Evolutionary conservation across 2,113 vertebrate species (phyloP), one percentile per base, ranked within the genome.

Genomic region (Pungitius pungitius): DNA sequence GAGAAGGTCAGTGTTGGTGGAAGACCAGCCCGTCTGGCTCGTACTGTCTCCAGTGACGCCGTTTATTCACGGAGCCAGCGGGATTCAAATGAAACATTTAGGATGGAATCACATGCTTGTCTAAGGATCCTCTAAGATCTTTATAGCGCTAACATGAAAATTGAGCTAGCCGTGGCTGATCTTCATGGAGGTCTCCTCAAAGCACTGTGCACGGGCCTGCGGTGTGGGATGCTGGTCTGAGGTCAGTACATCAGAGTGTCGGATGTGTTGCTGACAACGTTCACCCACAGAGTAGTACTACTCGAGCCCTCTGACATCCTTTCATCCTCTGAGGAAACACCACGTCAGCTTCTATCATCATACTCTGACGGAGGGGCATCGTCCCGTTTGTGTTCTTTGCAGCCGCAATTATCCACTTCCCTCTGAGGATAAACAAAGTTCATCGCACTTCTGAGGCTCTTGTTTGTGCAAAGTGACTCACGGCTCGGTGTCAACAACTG

Each of bases 401-500:
- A 47, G 45, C 64, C 22, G 55, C 49, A 76, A 83, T 77, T 77
- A 80, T 70, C 59, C n/a, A 6, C 61, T 64, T 75, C 57, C 68
- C 45, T 37, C 20, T 47, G 58, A 80, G 59, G 66, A 71, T 58
- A 62, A 72, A 75, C 73, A 69, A 66, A 76, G 67, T 64, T 73
- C 33, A 47, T 59, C 2, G n/a, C 14, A 70, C 57, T 69, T 65
- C 69, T 64, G 57, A 68, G 26, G 73, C 57, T 75, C 58, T 77
- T 82, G 82, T 78, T 85, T 67, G 67, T 24, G 65, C 43, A 76
- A 74, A 80, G 74, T 66, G 85, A 88, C 45, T 90, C 78, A 73
- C 37, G 69, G 73, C 64, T 81, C 69, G 22, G 59, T 64, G 82
- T 85, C 84, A 84, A 83, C 73, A 77, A 51, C 73, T 58, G 39